These are phyloP conservation scores for Drosophila prostipennis DNA, from an alignment of 2,888 invertebrate genomes.

Conservation along the genomic window DNA sequence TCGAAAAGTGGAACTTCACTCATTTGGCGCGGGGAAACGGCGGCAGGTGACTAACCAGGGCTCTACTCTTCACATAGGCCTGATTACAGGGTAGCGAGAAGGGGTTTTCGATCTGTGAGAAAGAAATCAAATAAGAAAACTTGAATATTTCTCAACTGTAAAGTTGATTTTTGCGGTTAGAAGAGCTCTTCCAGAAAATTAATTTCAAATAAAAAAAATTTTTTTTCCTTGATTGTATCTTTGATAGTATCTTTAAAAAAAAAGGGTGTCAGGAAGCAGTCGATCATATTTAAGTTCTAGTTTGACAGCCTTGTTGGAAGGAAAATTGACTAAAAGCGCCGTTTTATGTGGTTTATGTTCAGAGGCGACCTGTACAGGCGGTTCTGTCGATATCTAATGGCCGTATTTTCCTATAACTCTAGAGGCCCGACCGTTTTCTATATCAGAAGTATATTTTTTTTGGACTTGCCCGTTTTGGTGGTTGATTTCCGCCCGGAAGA, in stretches of 20 bases:
- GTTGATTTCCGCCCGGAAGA: conserved; percentile 71
- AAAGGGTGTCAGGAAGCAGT: too few relatives aligned
- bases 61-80: conserved; percentile 26
- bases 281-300: not conserved
- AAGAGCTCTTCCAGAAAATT: too few relatives aligned
- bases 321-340: conserved; percentile 77
- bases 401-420: conserved; percentile 1
- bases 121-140: too few relatives aligned
- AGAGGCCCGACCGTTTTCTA: conserved; percentile 60
- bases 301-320: conserved; percentile 54
- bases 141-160: too few relatives aligned
- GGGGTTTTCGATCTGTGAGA: not conserved
- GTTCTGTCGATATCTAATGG: not conserved
- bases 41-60: conserved; percentile 53
- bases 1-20: conserved; percentile 78
- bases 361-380: conserved; percentile 1
- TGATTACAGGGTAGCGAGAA: conserved; percentile 17
- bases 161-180: too few relatives aligned
- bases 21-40: conserved; percentile 55
- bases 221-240: too few relatives aligned
- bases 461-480: conserved; percentile 31
- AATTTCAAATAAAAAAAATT: too few relatives aligned
- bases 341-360: conserved; percentile 61
- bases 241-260: too few relatives aligned
- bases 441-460: conserved; percentile 36